Evolutionary conservation across 2,888 invertebrate genomes (phyloP).

Genomic region (Junonia oenone): DNA sequence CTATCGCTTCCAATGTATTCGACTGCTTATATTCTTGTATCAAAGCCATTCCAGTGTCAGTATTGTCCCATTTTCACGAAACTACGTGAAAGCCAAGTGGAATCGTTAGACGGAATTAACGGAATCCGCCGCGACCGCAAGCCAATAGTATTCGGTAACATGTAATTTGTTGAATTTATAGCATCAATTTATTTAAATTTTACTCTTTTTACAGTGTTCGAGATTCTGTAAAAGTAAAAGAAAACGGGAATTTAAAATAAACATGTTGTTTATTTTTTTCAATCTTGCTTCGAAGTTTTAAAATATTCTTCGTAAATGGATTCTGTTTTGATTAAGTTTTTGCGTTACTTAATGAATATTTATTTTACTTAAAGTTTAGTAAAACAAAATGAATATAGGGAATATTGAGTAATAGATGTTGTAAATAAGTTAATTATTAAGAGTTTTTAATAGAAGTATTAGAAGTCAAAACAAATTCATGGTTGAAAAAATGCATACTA

Average conservation of each 20-base stretch:
- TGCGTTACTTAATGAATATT: no score
- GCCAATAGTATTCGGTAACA: conserved; percentile 7
- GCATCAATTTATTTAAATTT: conserved; percentile 1
- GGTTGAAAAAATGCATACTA: no score
- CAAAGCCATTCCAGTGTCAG: background rate
- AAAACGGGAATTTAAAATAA: background rate
- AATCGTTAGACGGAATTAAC: conserved; percentile 11
- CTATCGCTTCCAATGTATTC: background rate
- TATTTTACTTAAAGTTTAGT: no score
- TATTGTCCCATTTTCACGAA: background rate
- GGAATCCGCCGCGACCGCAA: conserved; percentile 12
- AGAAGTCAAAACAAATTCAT: no score
- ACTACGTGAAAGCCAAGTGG: background rate
- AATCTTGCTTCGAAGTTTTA: background rate
- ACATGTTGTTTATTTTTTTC: background rate
- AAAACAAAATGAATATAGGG: no score
- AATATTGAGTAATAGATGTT: no score
- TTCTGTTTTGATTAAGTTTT: no score
- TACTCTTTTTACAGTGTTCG: background rate
- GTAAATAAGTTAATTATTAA: no score
- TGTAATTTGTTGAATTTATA: conserved; percentile 9
- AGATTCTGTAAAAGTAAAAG: background rate
- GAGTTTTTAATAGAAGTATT: no score
- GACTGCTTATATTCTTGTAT: background rate
- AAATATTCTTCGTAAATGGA: no score